Percentiles rank a stretch among this genome's conserved stretches.
phyloP scores from a whole-genome alignment of 2,797 vertebrate species.

The Mus caroli region DNA sequence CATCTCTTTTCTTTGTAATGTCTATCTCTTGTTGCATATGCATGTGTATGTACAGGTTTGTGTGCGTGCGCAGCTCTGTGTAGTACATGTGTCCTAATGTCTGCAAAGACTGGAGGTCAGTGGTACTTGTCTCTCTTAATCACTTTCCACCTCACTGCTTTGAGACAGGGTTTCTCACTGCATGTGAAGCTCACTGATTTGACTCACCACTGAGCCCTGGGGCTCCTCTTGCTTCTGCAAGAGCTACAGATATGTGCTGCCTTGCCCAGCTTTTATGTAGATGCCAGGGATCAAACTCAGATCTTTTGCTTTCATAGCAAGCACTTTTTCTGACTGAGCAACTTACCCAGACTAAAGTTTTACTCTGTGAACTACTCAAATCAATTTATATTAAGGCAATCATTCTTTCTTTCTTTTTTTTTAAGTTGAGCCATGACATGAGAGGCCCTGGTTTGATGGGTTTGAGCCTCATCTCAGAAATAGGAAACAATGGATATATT shows the following conservation, averaged over 20 bases:
- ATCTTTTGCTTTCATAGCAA: no score
- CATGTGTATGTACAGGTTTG: background rate
- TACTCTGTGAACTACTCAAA: background rate
- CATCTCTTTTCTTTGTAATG: conserved; percentile 26
- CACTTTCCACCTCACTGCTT: background rate
- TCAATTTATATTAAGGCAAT: background rate
- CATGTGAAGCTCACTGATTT: background rate
- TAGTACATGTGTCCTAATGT: background rate
- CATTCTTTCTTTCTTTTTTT: background rate
- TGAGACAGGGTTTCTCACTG: background rate
- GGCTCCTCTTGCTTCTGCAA: background rate
- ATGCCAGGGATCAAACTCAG: background rate
- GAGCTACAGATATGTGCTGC: background rate
- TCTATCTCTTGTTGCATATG: background rate
- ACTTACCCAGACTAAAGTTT: background rate
- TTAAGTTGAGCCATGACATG: background rate
- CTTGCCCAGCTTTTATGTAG: background rate
- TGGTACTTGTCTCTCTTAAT: background rate
- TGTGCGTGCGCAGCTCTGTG: background rate
- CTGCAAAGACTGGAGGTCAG: background rate
- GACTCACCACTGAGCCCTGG: background rate
- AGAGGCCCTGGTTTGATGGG: background rate
- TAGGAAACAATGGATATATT: background rate
- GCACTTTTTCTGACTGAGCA: background rate
- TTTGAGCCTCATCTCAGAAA: background rate